Base-by-base conservation (phyloP, 2,113 vertebrate species). In the Vimba vimba region DNA sequence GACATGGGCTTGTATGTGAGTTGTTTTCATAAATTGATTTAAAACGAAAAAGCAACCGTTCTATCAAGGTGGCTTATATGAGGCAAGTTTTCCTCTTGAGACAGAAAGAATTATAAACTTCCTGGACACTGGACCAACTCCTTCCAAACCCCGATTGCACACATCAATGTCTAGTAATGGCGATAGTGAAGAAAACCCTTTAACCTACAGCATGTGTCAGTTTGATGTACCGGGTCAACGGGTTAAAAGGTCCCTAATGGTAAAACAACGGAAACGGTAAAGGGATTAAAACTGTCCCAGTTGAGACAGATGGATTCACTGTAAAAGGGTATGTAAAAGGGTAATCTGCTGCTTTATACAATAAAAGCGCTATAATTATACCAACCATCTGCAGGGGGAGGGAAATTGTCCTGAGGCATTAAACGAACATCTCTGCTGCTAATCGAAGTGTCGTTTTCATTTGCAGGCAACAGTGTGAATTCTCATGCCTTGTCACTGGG, bases 371-470 rank as follows among this genome's bases (percentile, higher is more conserved):
- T 71, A 19, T 88, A 27, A 83, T 83, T 82, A 81, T 45, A 62
- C 19, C 33, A 76, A 27, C 84, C 80, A 82, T 77, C 73, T 86
- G 87, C 13, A 27, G 57, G 59, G 43, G 57, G 45, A 83, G 66
- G 50, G 68, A 57, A 74, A 79, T 55, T 73, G 78, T 83, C 64
- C 45, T 55, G 77, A 71, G 69, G 47, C 78, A 60, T 45, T 76
- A 33, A 9, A 71, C 50, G 71, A 60, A 82, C 79, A 62, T 74
- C 55, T 83, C 78, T 2, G 2, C 62, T 77, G 50, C 73, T 64
- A 76, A 87, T 87, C 79, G 57, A 68, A 81, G 55, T 83, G 85
- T 73, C 64, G 66, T 89, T 87, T 89, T 82, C 73, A 90, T 87
- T 84, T 47, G 47, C 50, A 75, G 62, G 43, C 55, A 73, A 73